Evolutionary conservation across 2,888 invertebrate genomes (phyloP).

Genomic region (Macaria liturata): DNA sequence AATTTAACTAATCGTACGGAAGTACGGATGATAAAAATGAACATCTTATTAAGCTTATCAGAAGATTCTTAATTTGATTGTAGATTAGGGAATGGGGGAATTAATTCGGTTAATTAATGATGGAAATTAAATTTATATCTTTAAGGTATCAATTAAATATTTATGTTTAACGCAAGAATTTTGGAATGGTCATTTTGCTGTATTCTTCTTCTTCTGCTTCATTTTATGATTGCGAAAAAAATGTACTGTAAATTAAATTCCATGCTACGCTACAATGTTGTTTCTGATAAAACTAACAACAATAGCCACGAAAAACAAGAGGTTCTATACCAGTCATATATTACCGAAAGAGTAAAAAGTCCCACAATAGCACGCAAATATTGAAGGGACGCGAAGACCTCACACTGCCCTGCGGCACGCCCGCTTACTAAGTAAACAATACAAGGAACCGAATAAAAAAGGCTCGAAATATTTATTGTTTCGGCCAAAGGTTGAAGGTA

Average conservation of each 20-base stretch:
- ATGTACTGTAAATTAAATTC: no score
- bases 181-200: no score
- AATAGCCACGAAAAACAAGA: constrained; percentile 9
- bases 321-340: not conserved
- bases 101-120: constrained; percentile 5
- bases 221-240: no score
- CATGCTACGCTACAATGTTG: no score
- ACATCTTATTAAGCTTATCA: constrained; percentile 23
- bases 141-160: no score
- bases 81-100: constrained; percentile 3
- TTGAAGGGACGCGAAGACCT: constrained; percentile 36
- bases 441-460: constrained; percentile 36
- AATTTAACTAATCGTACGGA: constrained; percentile 21
- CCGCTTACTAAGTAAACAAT: constrained; percentile 53
- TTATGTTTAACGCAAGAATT: no score
- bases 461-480: constrained; percentile 46
- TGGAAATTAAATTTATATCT: no score
- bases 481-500: constrained; percentile 47
- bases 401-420: constrained; percentile 38
- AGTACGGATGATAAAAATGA: constrained; percentile 13
- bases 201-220: no score
- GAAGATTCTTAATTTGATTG: constrained; percentile 15
- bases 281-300: no score
- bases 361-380: constrained; percentile 38
- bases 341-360: constrained; percentile 13